A percentile compares a stretch with the other conserved stretches of the same genome.
Evolutionary conservation across 2,797 vertebrate species (phyloP).

Genomic region (Rousettus madagascariensis): DNA sequence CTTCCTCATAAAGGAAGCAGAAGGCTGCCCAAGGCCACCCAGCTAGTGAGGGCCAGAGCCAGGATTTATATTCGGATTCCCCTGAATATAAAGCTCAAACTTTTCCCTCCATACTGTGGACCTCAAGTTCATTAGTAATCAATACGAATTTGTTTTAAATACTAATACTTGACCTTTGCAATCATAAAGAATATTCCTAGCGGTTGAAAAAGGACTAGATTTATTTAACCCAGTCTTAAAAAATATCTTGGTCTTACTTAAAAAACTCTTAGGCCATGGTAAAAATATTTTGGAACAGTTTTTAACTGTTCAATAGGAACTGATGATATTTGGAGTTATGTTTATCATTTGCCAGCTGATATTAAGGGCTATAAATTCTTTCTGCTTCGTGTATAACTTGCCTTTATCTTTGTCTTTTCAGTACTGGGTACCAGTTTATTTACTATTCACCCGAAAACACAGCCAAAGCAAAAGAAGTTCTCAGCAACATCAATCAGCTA

Average conservation of each 20-base stretch:
- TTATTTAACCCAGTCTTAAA: background rate
- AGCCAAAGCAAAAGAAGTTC: constrained; percentile 96
- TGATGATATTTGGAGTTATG: background rate
- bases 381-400: constrained; percentile 45
- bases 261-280: background rate
- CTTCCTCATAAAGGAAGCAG: background rate
- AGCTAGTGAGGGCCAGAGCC: background rate
- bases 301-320: background rate
- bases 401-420: constrained; percentile 86
- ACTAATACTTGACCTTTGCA: background rate
- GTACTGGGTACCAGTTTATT: constrained; percentile 98
- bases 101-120: background rate
- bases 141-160: constrained; percentile 47
- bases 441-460: constrained; percentile 99
- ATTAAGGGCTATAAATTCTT: constrained; percentile 4
- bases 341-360: background rate
- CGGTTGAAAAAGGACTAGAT: background rate
- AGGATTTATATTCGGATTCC: background rate
- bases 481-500: constrained; percentile 93
- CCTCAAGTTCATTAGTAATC: background rate
- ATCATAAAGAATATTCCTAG: background rate
- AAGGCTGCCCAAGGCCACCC: background rate
- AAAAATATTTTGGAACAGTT: background rate
- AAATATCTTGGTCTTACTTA: background rate
- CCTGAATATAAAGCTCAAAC: background rate